Base-by-base conservation (phyloP, 2,888 invertebrate genomes). In the Eupithecia subfuscata region DNA sequence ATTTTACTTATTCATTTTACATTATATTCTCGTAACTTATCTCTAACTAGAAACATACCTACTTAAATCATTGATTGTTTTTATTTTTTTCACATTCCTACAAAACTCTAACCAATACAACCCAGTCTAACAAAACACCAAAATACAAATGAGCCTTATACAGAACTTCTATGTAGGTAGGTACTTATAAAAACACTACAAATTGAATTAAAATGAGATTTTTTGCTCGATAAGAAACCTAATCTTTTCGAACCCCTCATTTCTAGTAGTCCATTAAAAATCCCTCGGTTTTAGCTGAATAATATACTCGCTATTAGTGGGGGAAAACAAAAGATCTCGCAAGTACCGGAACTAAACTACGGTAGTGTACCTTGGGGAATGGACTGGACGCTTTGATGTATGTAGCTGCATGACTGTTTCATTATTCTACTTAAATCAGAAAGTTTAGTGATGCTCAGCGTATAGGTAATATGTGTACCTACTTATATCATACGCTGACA, bases 331-430 rank as follows among this genome's bases (percentile, higher is more conserved):
- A 92, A 92, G 90, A 85, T 87, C 84, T 81, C 81, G 84, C 86
- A 88, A 91, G 92, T 87, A 92, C 93, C 94, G 94, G 94, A 94
- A 94, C 94, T 90, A 91, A 93, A 88, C 90, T 91, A 85, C 88
- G 83, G 86, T 87, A 90, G 88, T 87, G 89, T 84, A 88, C 93
- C 90, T 86, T 86, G 83, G 93, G 93, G 93, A 92, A 88, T 90
- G 87, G 84, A 83, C 81, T 81, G 84, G 82, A 48, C 14, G 75
- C 69, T 52, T 65, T 52, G 60, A n/a, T 56, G 75, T 75, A 78
- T 78, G 78, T 78, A 75, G 60, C 63, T 73, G 71, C 37, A 75
- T 74, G 74, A 68, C 71, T 64, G 67, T 40, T 56, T 16, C 14
- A 60, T 68, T 34, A 34, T 64, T 71, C 45, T 64, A 40, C 40